A percentile compares a stretch with the other conserved stretches of the same genome.
These are phyloP conservation scores for Zosterops lateralis DNA, from an alignment of 2,113 vertebrate species.

Conservation along the genomic window DNA sequence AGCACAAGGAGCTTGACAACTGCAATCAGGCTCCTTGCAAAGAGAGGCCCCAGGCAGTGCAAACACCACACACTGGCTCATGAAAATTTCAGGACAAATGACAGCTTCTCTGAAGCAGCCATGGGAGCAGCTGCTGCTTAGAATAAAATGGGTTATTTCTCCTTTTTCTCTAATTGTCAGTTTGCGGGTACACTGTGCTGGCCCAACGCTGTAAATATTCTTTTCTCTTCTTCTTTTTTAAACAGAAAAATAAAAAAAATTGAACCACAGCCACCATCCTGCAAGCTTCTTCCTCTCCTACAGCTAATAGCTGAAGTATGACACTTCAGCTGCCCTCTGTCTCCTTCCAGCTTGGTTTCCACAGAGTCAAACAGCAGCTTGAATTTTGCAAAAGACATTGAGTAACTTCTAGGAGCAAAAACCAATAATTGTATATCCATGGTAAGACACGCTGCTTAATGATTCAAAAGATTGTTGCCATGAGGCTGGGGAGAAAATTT, in stretches of 20 bases:
- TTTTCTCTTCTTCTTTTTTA: not conserved
- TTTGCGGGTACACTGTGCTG: not conserved
- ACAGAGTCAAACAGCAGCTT: not conserved
- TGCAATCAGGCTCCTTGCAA: conserved; percentile 18
- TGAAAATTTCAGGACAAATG: conserved; percentile 54
- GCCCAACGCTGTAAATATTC: not conserved
- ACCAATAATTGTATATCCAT: not conserved
- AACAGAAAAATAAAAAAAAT: not conserved
- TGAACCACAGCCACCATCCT: not conserved
- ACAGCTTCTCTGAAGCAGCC: conserved; percentile 31
- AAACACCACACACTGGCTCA: conserved; percentile 23
- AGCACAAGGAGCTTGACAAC: not conserved
- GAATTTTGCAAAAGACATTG: not conserved
- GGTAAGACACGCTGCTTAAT: not conserved
- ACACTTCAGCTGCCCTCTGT: not conserved
- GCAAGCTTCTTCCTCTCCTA: not conserved
- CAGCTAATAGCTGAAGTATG: not conserved
- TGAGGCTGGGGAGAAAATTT: not conserved
- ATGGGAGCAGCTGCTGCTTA: not conserved
- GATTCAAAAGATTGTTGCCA: conserved; percentile 5
- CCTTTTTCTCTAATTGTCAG: not conserved
- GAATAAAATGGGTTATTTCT: not conserved
- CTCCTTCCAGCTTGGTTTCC: not conserved
- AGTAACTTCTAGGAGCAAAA: not conserved
- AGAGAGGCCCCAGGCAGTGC: conserved; percentile 32